phyloP scores from a whole-genome alignment of 2,113 vertebrate genomes.

The Gopherus evgoodei region DNA sequence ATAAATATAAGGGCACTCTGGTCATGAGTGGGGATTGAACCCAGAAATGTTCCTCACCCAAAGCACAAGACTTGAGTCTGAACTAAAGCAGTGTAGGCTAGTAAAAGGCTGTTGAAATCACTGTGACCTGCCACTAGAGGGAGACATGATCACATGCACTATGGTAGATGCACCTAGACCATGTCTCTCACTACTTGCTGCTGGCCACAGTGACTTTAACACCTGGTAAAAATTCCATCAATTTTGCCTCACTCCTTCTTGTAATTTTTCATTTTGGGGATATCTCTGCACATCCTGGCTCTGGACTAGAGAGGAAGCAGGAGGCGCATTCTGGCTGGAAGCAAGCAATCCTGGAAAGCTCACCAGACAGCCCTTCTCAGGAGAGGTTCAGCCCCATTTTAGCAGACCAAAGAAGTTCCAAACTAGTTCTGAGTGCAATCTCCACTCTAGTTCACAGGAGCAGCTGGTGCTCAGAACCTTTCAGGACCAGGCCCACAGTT shows the following conservation, averaged over 20 bases:
- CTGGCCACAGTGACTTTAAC: not conserved
- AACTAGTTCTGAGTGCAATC: not conserved
- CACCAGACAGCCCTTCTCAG: not conserved
- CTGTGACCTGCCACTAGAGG: fast-evolving
- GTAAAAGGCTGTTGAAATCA: not conserved
- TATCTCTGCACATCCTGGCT: not conserved
- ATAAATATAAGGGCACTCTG: not conserved
- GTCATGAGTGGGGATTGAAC: not conserved
- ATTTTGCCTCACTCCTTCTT: not conserved
- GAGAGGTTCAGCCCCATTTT: not conserved
- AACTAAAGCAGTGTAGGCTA: not conserved
- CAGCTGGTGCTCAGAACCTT: not conserved
- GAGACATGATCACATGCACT: not conserved
- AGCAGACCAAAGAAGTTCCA: not conserved
- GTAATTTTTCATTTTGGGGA: not conserved
- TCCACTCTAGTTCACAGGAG: not conserved
- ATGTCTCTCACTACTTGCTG: not conserved
- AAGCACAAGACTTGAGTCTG: not conserved
- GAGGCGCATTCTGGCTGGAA: not conserved
- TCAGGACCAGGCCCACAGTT: not conserved
- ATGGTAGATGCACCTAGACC: not conserved
- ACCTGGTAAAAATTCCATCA: not conserved
- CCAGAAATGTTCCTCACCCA: not conserved
- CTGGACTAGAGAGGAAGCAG: not conserved
- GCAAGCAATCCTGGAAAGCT: not conserved